Base-by-base conservation (phyloP, 2,113 vertebrate genomes). In the Columbina picui region DNA sequence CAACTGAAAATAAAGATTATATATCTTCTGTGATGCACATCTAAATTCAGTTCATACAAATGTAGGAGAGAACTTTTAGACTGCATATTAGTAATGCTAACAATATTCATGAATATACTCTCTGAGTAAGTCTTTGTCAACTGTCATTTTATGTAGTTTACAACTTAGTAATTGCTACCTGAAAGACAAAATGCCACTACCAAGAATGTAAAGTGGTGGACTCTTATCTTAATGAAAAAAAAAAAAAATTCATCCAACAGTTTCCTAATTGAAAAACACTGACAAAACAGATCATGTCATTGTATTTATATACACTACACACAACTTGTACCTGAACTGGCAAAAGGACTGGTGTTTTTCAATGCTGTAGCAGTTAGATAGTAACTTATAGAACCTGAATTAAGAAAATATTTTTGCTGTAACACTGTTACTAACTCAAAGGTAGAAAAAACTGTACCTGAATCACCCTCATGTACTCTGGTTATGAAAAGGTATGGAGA, bases 131-230 rank as follows among this genome's bases (percentile, higher is more conserved):
- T 87, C 50, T 63, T 94, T 96, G 84, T 74, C 57, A 95, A 93
- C 68, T 83, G 50, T 87, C 13, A 84, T 86, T 97, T 94, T 69
- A 39, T 27, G 55, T 73, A 81, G 52, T 87, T 96, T 96, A 87
- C 50, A 75, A 41, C 20, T 47, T 56, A 89, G 81, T 34, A 69
- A 81, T 90, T 96, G 27, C 29, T 96, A 91, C 34, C 43, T 74
- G 87, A 94, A 94, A 47, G 67, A 90, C n/a, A 97, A 93, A 96
- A 79, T 90, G 9, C 19, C 55, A 63, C 38, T 92, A 57, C n/a
- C 36, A 93, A 87, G 56, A 93, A 90, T 85, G 41, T 41, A 88
- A 94, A 38, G n/a, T 29, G 23, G 9, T 45, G 67, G 18, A 57
- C 8, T 89, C 57, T 78, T 89, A 52, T 80, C 21, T 78, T 88